A percentile compares a stretch with the other conserved stretches of the same genome.
These are phyloP conservation scores for Nothocercus julius DNA, from an alignment of 2,113 vertebrate genomes.

Conservation along the genomic window DNA sequence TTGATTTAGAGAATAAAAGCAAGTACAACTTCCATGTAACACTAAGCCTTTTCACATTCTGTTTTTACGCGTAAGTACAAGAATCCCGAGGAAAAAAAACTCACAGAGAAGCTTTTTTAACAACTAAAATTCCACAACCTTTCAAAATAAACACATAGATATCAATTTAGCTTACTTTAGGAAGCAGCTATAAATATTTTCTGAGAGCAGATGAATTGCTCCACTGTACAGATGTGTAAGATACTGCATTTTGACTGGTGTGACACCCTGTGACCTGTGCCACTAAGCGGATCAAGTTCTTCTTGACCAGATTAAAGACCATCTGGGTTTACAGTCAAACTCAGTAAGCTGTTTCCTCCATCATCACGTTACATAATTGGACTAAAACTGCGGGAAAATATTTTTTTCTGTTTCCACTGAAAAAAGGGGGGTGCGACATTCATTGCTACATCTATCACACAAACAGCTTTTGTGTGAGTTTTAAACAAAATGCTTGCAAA, in stretches of 20 bases:
- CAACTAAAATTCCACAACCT: neutral
- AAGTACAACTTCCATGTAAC: neutral
- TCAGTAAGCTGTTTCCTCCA: neutral
- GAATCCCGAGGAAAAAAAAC: neutral
- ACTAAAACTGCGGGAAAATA: neutral
- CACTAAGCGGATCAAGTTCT: neutral
- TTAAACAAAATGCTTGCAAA: neutral
- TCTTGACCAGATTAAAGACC: constrained; percentile 38
- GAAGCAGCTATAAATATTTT: neutral
- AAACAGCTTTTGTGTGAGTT: neutral
- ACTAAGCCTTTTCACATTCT: neutral
- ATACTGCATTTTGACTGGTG: neutral
- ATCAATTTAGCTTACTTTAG: neutral
- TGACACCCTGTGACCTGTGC: neutral
- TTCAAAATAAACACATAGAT: neutral
- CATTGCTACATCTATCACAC: neutral
- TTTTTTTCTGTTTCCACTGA: neutral
- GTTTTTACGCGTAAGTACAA: neutral
- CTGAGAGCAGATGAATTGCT: neutral
- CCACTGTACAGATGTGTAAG: neutral
- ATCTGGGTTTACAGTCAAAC: constrained; percentile 40
- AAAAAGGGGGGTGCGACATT: neutral
- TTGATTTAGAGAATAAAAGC: neutral
- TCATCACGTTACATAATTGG: constrained; percentile 33
- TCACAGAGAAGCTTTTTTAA: neutral